phyloP scores from a whole-genome alignment of 2,113 vertebrate genomes.

The Vulpes ferrilata region DNA sequence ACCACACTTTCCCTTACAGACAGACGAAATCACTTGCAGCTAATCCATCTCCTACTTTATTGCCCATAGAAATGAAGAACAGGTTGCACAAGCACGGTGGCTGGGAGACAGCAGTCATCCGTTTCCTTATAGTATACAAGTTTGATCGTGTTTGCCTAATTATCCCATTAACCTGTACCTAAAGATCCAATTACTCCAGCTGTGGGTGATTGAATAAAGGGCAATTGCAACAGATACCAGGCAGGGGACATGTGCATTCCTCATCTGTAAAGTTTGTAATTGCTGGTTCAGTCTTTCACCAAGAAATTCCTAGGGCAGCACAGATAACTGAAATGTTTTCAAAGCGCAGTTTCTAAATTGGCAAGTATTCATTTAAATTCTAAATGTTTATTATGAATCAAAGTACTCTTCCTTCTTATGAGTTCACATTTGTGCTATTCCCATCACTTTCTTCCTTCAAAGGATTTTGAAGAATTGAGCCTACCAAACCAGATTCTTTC shows the following conservation, averaged over 20 bases:
- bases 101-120: conserved; percentile 84
- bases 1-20: conserved; percentile 68
- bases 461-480: background rate
- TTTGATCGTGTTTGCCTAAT: conserved; percentile 88
- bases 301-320: conserved; percentile 58
- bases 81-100: conserved; percentile 74
- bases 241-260: conserved; percentile 73
- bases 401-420: background rate
- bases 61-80: conserved; percentile 82
- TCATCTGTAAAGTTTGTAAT: conserved; percentile 78
- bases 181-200: conserved; percentile 86
- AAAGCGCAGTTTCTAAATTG: conserved; percentile 26
- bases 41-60: conserved; percentile 86
- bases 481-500: background rate
- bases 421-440: background rate
- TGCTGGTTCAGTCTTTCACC: conserved; percentile 34
- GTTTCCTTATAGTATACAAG: conserved; percentile 82
- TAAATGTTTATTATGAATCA: conserved; percentile 49
- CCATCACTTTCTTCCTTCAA: background rate
- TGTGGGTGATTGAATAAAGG: conserved; percentile 86
- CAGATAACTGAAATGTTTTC: conserved; percentile 53
- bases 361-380: background rate
- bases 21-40: conserved; percentile 78
- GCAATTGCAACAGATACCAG: conserved; percentile 79
- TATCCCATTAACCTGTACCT: conserved; percentile 89